Evolutionary conservation across 2,888 invertebrate species (phyloP).

Genomic region (Machimus rusticus): DNA sequence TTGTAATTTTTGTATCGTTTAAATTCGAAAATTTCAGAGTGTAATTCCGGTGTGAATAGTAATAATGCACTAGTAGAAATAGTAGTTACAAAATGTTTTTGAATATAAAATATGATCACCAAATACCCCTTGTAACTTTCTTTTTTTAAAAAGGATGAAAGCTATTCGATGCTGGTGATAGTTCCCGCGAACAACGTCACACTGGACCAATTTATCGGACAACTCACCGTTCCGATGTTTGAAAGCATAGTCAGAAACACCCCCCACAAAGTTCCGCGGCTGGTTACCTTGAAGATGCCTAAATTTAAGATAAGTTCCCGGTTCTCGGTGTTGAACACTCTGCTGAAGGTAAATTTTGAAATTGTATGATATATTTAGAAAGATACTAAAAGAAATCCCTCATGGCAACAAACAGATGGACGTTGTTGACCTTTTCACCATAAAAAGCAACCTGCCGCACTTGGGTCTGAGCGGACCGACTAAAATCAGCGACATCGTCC

Average conservation of each 20-base stretch:
- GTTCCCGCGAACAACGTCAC: constrained; percentile 60
- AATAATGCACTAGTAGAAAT: no score
- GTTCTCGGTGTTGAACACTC: constrained; percentile 47
- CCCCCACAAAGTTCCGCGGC: neutral
- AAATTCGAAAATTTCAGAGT: no score
- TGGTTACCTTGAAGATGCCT: constrained; percentile 49
- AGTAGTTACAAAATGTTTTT: no score
- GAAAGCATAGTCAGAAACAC: constrained; percentile 49
- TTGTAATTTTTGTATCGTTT: no score
- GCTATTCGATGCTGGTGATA: constrained; percentile 65
- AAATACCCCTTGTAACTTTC: neutral
- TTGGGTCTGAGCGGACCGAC: constrained; percentile 47
- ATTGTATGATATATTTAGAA: neutral
- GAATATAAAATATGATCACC: no score
- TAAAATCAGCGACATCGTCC: constrained; percentile 63
- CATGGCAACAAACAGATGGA: constrained; percentile 64
- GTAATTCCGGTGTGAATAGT: no score
- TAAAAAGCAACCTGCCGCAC: constrained; percentile 60
- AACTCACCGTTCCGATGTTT: constrained; percentile 58
- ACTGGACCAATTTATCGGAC: constrained; percentile 55
- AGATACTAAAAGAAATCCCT: neutral
- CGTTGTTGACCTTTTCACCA: constrained; percentile 62
- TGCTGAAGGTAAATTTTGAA: constrained; percentile 49
- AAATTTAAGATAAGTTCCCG: constrained; percentile 49
- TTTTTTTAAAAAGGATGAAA: constrained; percentile 59